Percentiles rank a stretch among this genome's conserved stretches.
Evolutionary conservation across 2,113 vertebrate genomes (phyloP).

Genomic region (Sinocyclocheilus anshuiensis): DNA sequence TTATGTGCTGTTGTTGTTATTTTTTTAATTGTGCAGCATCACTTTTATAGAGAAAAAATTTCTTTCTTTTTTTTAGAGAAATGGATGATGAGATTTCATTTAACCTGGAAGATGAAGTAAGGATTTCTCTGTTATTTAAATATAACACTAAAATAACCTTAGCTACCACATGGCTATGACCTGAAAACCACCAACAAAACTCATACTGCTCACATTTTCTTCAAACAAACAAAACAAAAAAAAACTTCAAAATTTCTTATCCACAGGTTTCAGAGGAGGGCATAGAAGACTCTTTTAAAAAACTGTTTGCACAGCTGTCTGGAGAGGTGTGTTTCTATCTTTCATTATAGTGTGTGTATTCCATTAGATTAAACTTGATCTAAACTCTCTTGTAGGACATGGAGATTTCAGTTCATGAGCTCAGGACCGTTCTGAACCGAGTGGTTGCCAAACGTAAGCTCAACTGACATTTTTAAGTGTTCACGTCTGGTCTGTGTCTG

Average conservation of each 20-base stretch:
- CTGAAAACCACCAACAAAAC: too few species aligned
- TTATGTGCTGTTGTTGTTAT: not conserved
- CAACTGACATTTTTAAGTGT: not conserved
- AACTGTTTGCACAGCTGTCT: constrained; percentile 78
- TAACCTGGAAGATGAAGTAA: constrained; percentile 83
- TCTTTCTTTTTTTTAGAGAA: constrained; percentile 69
- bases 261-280: constrained; percentile 74
- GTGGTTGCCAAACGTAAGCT: constrained; percentile 79
- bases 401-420: constrained; percentile 77
- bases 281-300: constrained; percentile 78
- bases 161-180: too few species aligned
- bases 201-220: too few species aligned
- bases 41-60: not conserved
- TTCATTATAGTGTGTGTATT: constrained; percentile 57
- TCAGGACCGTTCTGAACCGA: constrained; percentile 80
- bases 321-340: constrained; percentile 71
- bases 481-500: not conserved
- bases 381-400: constrained; percentile 70
- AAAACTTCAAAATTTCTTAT: not conserved
- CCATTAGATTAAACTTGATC: not conserved
- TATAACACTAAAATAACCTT: too few species aligned
- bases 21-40: not conserved
- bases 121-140: not conserved
- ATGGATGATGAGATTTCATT: constrained; percentile 80
- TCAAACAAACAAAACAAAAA: too few species aligned